Base-by-base conservation (phyloP, 2,113 vertebrate genomes). In the Cranoglanis bouderius region DNA sequence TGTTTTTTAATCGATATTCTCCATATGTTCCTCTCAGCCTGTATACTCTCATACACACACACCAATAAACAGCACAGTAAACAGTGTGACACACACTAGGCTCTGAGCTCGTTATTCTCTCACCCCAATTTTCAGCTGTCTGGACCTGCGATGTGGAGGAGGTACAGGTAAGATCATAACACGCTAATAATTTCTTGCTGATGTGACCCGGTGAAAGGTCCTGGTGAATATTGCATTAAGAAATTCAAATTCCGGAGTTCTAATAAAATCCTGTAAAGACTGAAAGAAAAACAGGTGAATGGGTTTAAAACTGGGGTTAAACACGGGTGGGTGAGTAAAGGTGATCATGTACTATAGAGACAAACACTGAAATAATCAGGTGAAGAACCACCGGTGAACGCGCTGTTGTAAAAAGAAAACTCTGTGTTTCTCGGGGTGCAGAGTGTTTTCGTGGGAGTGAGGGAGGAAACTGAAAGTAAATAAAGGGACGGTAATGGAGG, bases 1-100 rank as follows among this genome's bases (percentile, higher is more conserved):
- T 70, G 32, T 70, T 70, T 84, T 65, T 84, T 43, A 85, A 32
- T 74, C 21, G 9, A 74, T 26, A 21, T 53, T 61, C 26, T 77
- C 59, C 24, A 40, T 86, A 53, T 86, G 38, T 32, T 49, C 21
- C 46, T n/a, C 12, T 85, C 19, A 53, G 67, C 57, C 67, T 84
- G 83, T 84, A 38, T 32, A 38, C 51, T 55, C 67, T 6, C n/a
- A 16, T 24, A 35, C 84, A 53, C 77, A 29, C 77, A 57, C 53
- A 4, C 51, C 21, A 83, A 83, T 83, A 83, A 83, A 83, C 81
- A 83, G 24, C 55, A 61, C 81, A 83, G 81, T 61, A 83, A 59
- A 83, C 81, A 83, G 55, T 83, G 55, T 82, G 53, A 82, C 80
- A 83, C 55, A 82, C 81, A 40, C 55, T 2, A 6, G 55, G 81